Base-by-base conservation (phyloP, 1,140 invertebrate genomes). In the Muscidifurax raptorellus region DNA sequence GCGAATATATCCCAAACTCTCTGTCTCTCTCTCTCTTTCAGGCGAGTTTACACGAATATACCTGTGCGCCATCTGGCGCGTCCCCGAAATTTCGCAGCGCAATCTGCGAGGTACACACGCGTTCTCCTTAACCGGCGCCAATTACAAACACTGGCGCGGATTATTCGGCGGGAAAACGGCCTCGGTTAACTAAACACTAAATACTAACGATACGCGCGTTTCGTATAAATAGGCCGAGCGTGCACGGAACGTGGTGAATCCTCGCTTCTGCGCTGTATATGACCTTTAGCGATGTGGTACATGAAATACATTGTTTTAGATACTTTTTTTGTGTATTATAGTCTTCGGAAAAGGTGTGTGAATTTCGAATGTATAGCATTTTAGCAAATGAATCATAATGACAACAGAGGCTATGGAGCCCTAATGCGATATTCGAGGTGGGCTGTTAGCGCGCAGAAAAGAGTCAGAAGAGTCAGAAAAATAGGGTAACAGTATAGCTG, bases 51-150 rank as follows among this genome's bases (percentile, higher is more conserved):
- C 71, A 30, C 71, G 52, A 59, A 59, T n/a, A 7, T 59, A 59
- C 52, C 52, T 72, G 28, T 13, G 64, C 18, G 40, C 75, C 82
- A 83, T 83, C 59, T 83, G 82, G 75, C 27, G 28, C 40, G 15
- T 4, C 27, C 25, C 7, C 25, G 52, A 67, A 67, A 67, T 36
- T 59, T 32, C 47, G 22, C 28, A 44, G 13, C 27, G 10, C 71
- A 75, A 64, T 76, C 59, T 36, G 30, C 25, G 72, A 82, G 30
- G 22, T 32, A 72, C 25, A 32, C 27, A 59, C 44, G 32, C 36
- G 25, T 12, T 12, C 32, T 83, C 74, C 75, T 83, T 67, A 83
- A 83, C 75, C 25, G 52, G 75, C 27, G 44, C 47, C 75, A 52
- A 77, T 77, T 77, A 59, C 75, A 77, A 77, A 77, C 44, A 75